Evolutionary conservation across 2,797 vertebrate genomes (phyloP).

Genomic region (Microchirus variegatus): DNA sequence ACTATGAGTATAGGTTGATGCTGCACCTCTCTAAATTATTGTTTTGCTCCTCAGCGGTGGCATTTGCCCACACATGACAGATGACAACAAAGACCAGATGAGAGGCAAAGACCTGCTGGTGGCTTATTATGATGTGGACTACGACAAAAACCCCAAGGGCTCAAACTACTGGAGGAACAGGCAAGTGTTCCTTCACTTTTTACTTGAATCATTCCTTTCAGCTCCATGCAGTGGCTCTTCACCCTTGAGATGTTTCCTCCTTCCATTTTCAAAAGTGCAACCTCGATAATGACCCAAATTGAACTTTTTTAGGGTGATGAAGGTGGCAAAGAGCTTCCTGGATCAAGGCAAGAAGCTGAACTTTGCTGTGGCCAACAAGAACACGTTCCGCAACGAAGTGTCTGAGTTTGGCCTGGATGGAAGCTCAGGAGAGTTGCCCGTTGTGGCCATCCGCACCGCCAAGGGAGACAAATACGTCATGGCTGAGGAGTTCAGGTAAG

Average conservation of each 20-base stretch:
- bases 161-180: conserved; percentile 99
- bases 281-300: background rate
- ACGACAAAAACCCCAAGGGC: conserved; percentile 96
- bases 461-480: conserved; percentile 96
- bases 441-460: conserved; percentile 89
- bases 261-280: background rate
- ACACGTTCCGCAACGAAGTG: conserved; percentile 87
- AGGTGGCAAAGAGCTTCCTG: conserved; percentile 92
- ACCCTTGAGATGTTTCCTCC: background rate
- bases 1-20: no score
- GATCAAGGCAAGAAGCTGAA: conserved; percentile 90
- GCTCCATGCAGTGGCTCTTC: no score
- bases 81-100: conserved; percentile 95
- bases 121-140: conserved; percentile 96
- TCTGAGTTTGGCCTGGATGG: conserved; percentile 90
- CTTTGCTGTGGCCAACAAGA: conserved; percentile 92
- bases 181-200: conserved; percentile 60
- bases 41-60: conserved; percentile 83
- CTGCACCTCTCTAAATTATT: background rate
- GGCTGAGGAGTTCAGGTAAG: conserved; percentile 94
- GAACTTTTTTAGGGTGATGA: conserved; percentile 89
- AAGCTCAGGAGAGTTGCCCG: conserved; percentile 85
- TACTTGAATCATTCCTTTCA: no score
- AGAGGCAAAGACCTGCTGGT: conserved; percentile 92
- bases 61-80: conserved; percentile 95